Conservation (phyloP, 2,888 invertebrate genomes). For the Campoplex nolae region DNA sequence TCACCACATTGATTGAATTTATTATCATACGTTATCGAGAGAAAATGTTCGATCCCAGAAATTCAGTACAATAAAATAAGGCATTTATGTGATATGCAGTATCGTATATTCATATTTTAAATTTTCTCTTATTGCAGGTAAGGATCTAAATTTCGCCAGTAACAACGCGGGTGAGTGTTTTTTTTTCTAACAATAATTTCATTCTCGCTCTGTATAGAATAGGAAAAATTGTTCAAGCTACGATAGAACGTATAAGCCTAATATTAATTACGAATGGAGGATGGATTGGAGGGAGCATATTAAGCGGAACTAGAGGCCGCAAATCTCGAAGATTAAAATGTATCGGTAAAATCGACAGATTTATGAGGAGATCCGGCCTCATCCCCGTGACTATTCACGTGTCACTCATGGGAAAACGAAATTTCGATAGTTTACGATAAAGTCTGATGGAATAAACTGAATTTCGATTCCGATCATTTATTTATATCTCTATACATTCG, state of each 20-base stretch:
- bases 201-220: slow-evolving; percentile 11
- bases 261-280: not conserved
- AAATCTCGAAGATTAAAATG: not conserved
- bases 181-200: slow-evolving; percentile 76
- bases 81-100: not conserved
- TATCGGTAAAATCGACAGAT: not conserved
- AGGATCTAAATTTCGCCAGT: slow-evolving; percentile 84
- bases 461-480: slow-evolving; percentile 4
- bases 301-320: not conserved
- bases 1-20: not conserved
- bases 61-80: not conserved
- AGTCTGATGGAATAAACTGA: not conserved
- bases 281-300: not conserved
- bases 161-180: slow-evolving; percentile 83
- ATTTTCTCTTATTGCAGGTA: slow-evolving; percentile 80
- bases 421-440: slow-evolving; percentile 7
- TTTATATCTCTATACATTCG: not conserved
- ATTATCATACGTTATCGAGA: not conserved
- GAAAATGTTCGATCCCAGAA: not conserved
- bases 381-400: not conserved
- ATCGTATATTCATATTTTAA: slow-evolving; percentile 37
- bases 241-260: not conserved
- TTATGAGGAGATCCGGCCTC: not conserved
- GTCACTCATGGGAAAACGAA: not conserved
- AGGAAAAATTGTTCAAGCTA: not conserved